phyloP scores from a whole-genome alignment of 2,888 invertebrate species.

The Operophtera brumata region DNA sequence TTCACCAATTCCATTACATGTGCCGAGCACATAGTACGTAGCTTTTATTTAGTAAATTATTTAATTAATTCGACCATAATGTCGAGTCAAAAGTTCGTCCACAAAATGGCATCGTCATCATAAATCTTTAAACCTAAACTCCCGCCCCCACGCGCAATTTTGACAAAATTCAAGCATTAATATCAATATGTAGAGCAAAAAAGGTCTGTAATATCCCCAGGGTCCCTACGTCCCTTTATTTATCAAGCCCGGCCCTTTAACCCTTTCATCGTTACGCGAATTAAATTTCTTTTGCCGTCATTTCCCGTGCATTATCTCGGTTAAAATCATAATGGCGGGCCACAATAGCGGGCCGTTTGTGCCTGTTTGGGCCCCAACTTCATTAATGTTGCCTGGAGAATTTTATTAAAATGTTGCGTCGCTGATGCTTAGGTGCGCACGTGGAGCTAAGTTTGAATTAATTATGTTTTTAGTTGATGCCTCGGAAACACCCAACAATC shows the following conservation, averaged over 20 bases:
- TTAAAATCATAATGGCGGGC: constrained; percentile 76
- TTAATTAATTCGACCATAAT: no score
- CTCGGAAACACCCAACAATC: no score
- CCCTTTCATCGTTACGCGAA: constrained; percentile 80
- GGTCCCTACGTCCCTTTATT: constrained; percentile 72
- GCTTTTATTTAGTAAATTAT: no score
- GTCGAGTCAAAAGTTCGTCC: not conserved
- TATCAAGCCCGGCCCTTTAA: constrained; percentile 76
- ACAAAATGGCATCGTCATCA: constrained; percentile 20
- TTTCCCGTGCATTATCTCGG: constrained; percentile 80
- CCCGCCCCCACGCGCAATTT: constrained; percentile 59
- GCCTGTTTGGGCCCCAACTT: constrained; percentile 49
- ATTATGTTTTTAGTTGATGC: constrained; percentile 23
- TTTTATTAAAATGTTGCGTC: constrained; percentile 79
- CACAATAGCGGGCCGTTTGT: constrained; percentile 65
- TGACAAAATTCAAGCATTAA: constrained; percentile 77
- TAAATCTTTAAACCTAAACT: constrained; percentile 38
- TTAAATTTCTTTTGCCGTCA: constrained; percentile 81
- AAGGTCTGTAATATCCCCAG: constrained; percentile 72
- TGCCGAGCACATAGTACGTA: no score
- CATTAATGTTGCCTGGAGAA: constrained; percentile 77
- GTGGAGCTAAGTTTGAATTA: constrained; percentile 27
- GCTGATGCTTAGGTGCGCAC: constrained; percentile 63
- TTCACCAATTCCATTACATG: no score
- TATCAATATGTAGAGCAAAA: constrained; percentile 78